Evolutionary conservation across 37 sponge, comb jelly and placozoan species (phyloP).

Genomic region (Geodia barretti): DNA sequence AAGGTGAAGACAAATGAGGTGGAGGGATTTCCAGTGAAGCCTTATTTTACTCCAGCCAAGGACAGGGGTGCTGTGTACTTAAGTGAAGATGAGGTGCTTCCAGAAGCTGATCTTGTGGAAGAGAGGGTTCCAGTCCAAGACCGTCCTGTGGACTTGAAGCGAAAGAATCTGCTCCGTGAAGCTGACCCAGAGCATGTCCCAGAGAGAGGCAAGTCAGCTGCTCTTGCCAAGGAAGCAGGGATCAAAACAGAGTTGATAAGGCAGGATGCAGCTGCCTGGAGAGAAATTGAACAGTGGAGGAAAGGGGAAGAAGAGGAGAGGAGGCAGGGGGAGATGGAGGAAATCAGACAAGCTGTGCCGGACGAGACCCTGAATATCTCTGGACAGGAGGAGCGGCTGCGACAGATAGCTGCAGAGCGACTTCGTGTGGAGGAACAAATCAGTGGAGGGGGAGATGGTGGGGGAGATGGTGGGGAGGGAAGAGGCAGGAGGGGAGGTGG

Average conservation of each 20-base stretch:
- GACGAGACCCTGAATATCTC: background rate
- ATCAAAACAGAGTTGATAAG: background rate
- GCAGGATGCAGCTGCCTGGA: no score
- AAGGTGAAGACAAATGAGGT: background rate
- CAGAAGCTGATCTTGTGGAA: background rate
- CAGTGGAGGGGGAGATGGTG: background rate
- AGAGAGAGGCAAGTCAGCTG: background rate
- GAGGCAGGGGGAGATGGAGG: constrained; percentile 71
- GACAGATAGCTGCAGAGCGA: background rate
- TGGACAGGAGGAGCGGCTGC: background rate
- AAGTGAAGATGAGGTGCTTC: background rate
- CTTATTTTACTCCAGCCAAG: background rate
- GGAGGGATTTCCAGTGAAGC: background rate
- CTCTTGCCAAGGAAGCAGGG: background rate
- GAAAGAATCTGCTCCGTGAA: background rate
- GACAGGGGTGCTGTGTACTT: background rate
- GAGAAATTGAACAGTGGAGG: background rate
- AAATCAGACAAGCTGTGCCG: constrained; percentile 57
- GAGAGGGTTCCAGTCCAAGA: background rate
- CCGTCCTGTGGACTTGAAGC: background rate
- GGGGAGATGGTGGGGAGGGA: no score
- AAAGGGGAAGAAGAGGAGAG: constrained; percentile 37
- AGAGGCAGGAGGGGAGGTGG: no score
- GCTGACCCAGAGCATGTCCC: background rate
- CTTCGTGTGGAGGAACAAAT: background rate